Percentiles rank a stretch among this genome's conserved stretches.
phyloP scores from a whole-genome alignment of 2,797 vertebrate genomes.

The Melopsittacus undulatus region DNA sequence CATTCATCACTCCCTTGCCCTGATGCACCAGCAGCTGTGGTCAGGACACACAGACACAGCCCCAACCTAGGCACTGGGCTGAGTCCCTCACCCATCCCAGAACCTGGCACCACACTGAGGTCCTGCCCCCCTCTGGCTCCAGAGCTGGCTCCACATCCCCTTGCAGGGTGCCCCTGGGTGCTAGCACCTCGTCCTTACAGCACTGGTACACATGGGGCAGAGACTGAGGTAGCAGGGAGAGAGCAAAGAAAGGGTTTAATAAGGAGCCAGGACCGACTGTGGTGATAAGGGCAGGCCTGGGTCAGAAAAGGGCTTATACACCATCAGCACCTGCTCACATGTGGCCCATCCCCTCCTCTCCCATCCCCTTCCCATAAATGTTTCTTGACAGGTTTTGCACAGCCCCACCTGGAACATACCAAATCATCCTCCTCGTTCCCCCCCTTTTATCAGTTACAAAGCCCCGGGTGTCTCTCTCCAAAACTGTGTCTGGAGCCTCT shows the following conservation, averaged over 20 bases:
- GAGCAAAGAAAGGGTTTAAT: background rate
- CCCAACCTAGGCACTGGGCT: background rate
- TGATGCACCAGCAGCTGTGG: background rate
- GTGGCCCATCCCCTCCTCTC: background rate
- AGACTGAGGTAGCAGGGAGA: background rate
- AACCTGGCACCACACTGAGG: background rate
- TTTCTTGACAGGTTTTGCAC: background rate
- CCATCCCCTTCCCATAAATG: background rate
- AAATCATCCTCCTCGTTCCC: background rate
- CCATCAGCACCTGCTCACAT: background rate
- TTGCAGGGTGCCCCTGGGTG: background rate
- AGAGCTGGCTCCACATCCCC: background rate
- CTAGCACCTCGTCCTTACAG: background rate
- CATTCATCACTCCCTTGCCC: background rate
- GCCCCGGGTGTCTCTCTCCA: background rate
- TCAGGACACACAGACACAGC: background rate
- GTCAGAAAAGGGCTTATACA: background rate
- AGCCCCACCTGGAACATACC: no score
- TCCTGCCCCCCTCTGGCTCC: background rate
- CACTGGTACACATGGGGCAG: rapidly evolving
- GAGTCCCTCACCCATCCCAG: background rate
- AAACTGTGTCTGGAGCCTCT: background rate
- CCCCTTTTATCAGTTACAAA: background rate
- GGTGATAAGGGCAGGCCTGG: background rate
- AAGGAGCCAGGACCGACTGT: background rate